Evolutionary conservation across 2,888 invertebrate genomes (phyloP).

Genomic region (Yponomeuta evonymella): DNA sequence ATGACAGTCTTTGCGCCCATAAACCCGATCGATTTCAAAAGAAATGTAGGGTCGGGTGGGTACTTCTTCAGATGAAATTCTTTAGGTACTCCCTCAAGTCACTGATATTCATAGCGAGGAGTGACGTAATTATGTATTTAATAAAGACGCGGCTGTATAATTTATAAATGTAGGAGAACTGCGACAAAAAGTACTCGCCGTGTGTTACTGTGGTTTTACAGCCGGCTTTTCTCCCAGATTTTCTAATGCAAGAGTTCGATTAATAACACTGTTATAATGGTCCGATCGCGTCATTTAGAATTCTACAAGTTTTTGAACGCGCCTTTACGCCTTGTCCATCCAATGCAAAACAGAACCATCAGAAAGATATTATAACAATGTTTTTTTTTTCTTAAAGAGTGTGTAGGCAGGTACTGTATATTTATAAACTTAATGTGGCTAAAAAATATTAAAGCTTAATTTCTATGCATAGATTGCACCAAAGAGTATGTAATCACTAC

Average conservation of each 20-base stretch:
- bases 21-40: conserved; percentile 68
- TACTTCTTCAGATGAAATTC: background rate
- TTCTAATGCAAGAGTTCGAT: background rate
- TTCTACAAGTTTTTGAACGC: background rate
- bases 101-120: too few species aligned
- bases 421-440: background rate
- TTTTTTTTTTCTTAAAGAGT: background rate
- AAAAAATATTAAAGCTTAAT: background rate
- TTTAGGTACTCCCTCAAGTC: too few species aligned
- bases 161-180: too few species aligned
- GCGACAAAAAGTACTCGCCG: background rate
- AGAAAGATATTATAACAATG: background rate
- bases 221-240: background rate
- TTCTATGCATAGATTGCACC: background rate
- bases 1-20: conserved; percentile 63
- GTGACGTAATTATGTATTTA: too few species aligned
- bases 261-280: too few species aligned
- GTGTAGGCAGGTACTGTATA: background rate
- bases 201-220: background rate
- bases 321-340: background rate
- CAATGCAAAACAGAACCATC: background rate
- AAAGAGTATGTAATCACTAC: too few species aligned
- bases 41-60: conserved; percentile 41
- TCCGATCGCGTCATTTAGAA: background rate
- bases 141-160: too few species aligned